Conservation (phyloP, 2,113 vertebrate genomes). For the Aptenodytes patagonicus region DNA sequence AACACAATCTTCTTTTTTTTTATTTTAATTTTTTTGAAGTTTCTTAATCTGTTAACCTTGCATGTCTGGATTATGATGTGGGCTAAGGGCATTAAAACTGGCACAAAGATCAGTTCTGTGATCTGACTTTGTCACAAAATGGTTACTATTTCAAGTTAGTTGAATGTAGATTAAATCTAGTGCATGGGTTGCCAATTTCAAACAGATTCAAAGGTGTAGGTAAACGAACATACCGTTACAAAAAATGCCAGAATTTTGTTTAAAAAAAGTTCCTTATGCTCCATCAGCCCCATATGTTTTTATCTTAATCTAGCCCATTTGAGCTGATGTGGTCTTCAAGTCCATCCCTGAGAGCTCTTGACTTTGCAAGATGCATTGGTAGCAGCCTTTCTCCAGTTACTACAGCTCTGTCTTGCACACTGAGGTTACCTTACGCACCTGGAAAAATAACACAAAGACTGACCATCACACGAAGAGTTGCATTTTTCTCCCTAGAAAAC, state of each 20-base stretch:
- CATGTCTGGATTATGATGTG: background rate
- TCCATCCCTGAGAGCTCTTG: background rate
- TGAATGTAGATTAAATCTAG: background rate
- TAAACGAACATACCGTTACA: background rate
- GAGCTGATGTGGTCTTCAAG: background rate
- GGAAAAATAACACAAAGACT: background rate
- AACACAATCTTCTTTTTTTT: background rate
- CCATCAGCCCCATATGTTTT: background rate
- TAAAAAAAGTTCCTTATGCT: background rate
- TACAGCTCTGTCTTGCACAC: background rate
- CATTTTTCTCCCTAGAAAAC: background rate
- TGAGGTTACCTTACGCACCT: background rate
- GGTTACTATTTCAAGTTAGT: background rate
- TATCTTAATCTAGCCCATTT: too few relatives aligned
- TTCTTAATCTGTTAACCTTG: background rate
- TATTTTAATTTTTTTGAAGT: background rate
- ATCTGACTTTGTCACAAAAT: background rate
- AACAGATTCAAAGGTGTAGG: background rate
- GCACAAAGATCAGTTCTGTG: background rate
- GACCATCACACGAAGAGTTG: background rate
- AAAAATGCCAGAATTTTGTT: background rate
- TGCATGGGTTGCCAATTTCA: background rate
- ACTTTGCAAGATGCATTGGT: background rate
- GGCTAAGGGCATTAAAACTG: background rate
- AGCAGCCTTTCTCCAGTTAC: background rate